Percentiles rank a stretch among this genome's conserved stretches.
phyloP scores from a whole-genome alignment of 2,888 invertebrate genomes.

The Andrena hattorfiana region DNA sequence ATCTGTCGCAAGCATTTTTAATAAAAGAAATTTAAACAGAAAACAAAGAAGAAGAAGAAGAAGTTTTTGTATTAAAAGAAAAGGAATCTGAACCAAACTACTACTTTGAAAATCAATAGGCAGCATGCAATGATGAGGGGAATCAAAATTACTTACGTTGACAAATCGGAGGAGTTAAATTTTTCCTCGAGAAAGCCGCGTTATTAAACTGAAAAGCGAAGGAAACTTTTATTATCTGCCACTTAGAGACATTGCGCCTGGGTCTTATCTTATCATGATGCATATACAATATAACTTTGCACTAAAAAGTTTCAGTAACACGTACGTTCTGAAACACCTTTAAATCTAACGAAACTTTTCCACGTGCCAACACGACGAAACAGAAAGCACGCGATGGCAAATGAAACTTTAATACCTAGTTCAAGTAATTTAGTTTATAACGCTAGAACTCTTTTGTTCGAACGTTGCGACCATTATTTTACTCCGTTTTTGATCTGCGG shows the following conservation, averaged over 20 bases:
- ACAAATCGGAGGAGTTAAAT: slow-evolving; percentile 41
- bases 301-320: slow-evolving; percentile 18
- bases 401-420: not conserved
- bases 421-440: not conserved
- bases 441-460: not conserved
- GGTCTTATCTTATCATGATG: slow-evolving; percentile 68
- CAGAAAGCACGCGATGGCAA: not conserved
- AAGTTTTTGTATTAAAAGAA: slow-evolving; percentile 23
- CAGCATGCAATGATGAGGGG: slow-evolving; percentile 49
- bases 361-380: too few relatives aligned
- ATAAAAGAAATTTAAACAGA: slow-evolving; percentile 21
- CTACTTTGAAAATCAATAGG: slow-evolving; percentile 34
- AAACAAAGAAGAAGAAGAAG: slow-evolving; percentile 23
- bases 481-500: not conserved
- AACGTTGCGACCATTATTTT: not conserved
- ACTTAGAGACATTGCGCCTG: slow-evolving; percentile 30
- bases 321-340: not conserved
- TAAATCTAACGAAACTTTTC: not conserved
- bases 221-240: slow-evolving; percentile 46
- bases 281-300: slow-evolving; percentile 30
- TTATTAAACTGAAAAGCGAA: slow-evolving; percentile 61
- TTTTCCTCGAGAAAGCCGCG: slow-evolving; percentile 52
- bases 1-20: slow-evolving; percentile 43
- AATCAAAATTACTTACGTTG: slow-evolving; percentile 61
- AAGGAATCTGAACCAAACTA: slow-evolving; percentile 48